Evolutionary conservation across 2,113 vertebrate genomes (phyloP), one percentile per base, ranked within the genome.

Genomic region (Kryptolebias marmoratus): DNA sequence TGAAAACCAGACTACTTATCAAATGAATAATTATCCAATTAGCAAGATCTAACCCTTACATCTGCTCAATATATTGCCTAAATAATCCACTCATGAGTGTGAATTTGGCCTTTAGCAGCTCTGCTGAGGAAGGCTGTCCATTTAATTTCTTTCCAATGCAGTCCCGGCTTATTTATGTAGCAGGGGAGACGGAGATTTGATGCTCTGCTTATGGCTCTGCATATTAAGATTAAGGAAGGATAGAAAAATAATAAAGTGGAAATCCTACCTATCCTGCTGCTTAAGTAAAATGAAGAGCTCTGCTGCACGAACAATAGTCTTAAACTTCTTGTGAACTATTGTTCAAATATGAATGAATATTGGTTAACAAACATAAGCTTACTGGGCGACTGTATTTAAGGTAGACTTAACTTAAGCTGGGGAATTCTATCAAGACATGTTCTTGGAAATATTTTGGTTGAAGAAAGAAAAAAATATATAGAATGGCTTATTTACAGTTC

Each of bases 161-260:
- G 50, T 61, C 67, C 58, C 36, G 48, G 63, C 55, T 82, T 69
- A 73, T 73, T 81, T 39, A 32, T 72, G 57, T 68, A 64, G 45
- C 56, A 63, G 56, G 64, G 54, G 53, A 68, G 44, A 59, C 44
- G 53, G 61, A 72, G 63, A 74, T 80, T 71, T 65, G 63, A 83
- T 42, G 22, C 49, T 68, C 54, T 75, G 70, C 81, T 78, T 82
- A 79, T 82, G 63, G 62, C 68, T 83, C 39, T 79, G 73, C 71
- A 80, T 67, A 82, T 74, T 74, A 64, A 80, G 66, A 87, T 82
- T 79, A 75, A 48, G 13, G 32, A 22, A 65, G n/a, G 62, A 56
- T 56, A 61, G 49, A 73, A 74, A 82, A 83, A 89, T 69, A 79
- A 86, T 79, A 62, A 83, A 53, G 68, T 63, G 72, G 28, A 82